These are phyloP conservation scores for Zaprionus africanus DNA, from an alignment of 1,140 invertebrate species.

Conservation along the genomic window DNA sequence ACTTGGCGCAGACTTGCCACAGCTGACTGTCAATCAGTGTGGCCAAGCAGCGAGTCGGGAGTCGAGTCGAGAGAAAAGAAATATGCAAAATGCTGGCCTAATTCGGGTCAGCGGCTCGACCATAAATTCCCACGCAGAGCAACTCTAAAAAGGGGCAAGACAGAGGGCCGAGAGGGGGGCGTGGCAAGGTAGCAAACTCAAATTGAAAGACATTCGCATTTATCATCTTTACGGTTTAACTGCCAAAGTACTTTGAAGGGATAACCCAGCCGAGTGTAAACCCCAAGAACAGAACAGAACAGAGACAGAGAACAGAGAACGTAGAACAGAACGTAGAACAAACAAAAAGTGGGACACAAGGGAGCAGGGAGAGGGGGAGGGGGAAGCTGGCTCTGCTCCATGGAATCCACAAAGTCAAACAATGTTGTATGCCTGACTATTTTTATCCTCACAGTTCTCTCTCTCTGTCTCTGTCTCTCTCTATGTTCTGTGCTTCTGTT, in stretches of 20 bases:
- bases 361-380: background rate
- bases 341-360: constrained; percentile 27
- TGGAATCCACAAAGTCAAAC: constrained; percentile 72
- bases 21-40: constrained; percentile 47
- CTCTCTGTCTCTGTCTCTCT: constrained; percentile 12
- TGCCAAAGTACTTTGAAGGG: constrained; percentile 74
- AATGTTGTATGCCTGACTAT: constrained; percentile 78
- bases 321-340: constrained; percentile 26
- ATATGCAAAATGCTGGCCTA: constrained; percentile 56
- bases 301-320: constrained; percentile 15
- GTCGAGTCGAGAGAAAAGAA: constrained; percentile 17
- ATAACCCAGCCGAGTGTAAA: constrained; percentile 44
- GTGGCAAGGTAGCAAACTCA: constrained; percentile 45
- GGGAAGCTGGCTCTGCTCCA: constrained; percentile 30
- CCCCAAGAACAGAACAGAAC: constrained; percentile 25
- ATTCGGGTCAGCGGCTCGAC: constrained; percentile 51
- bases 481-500: constrained; percentile 30
- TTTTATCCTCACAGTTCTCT: constrained; percentile 51
- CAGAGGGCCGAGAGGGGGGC: background rate
- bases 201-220: constrained; percentile 81
- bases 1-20: constrained; percentile 3
- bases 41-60: constrained; percentile 18
- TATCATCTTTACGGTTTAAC: constrained; percentile 82
- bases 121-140: constrained; percentile 62
- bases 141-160: background rate